phyloP scores from a whole-genome alignment of 2,797 vertebrate species.

The Cheracebus regulus region DNA sequence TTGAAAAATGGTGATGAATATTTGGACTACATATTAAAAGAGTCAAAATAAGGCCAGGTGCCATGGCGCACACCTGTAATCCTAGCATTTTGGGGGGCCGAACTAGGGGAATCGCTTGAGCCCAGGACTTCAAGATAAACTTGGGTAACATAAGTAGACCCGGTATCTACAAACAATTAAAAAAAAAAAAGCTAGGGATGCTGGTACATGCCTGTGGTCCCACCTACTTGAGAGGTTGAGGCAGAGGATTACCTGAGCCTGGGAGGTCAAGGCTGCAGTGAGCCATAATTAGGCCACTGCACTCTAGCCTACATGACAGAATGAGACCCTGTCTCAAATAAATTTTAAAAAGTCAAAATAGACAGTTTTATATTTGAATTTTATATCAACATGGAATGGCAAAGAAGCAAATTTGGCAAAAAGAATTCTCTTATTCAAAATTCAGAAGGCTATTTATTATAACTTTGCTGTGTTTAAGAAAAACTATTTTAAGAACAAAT shows the following conservation, averaged over 20 bases:
- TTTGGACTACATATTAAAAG: background rate
- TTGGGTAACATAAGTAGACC: background rate
- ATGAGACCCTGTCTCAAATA: background rate
- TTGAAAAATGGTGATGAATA: background rate
- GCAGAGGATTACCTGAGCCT: background rate
- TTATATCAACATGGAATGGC: background rate
- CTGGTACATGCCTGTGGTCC: background rate
- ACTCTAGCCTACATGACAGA: background rate
- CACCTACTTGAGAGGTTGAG: background rate
- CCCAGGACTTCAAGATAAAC: background rate
- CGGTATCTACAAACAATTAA: background rate
- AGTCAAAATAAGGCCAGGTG: background rate
- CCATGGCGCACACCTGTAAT: background rate
- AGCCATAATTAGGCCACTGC: background rate
- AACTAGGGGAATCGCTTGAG: background rate
- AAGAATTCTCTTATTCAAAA: constrained; percentile 20
- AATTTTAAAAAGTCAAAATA: background rate
- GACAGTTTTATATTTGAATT: constrained; percentile 39
- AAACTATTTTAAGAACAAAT: constrained; percentile 61
- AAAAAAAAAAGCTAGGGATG: background rate
- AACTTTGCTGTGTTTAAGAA: constrained; percentile 32
- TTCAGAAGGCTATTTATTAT: constrained; percentile 22
- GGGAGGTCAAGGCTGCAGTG: background rate
- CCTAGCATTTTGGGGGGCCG: background rate
- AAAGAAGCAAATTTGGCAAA: background rate